A percentile compares a stretch with the other conserved stretches of the same genome.
These are phyloP conservation scores for Phasia obesa DNA, from an alignment of 2,888 invertebrate species.

Conservation along the genomic window DNA sequence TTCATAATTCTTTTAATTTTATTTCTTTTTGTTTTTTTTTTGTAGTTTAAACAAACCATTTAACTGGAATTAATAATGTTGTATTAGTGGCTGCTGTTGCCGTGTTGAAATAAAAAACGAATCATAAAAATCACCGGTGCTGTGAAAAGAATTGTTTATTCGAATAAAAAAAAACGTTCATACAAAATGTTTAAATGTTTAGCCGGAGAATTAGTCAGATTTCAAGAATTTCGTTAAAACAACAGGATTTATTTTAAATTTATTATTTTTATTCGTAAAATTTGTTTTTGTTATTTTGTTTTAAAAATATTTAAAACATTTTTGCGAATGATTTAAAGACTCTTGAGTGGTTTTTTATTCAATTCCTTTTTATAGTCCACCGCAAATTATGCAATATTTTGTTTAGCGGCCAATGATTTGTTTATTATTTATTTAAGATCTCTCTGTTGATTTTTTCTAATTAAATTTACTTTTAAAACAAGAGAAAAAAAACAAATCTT, in stretches of 20 bases:
- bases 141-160: conserved; percentile 16
- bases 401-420: conserved; percentile 33
- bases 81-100: conserved; percentile 13
- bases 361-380: neutral
- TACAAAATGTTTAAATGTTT: neutral
- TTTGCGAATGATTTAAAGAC: neutral
- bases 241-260: conserved; percentile 22
- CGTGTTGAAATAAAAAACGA: conserved; percentile 1
- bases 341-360: conserved; percentile 8
- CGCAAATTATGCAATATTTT: conserved; percentile 55
- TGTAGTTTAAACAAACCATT: conserved; percentile 50
- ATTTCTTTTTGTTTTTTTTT: neutral
- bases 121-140: neutral
- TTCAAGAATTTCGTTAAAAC: conserved; percentile 51
- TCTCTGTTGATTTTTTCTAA: neutral
- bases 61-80: conserved; percentile 43
- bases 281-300: too few species aligned
- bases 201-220: conserved; percentile 16
- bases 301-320: neutral
- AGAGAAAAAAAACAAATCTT: neutral
- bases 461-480: conserved; percentile 8
- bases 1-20: neutral
- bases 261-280: conserved; percentile 6
- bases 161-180: neutral
- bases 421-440: conserved; percentile 60